Conservation (phyloP, 2,888 invertebrate genomes). For the Macropis europaea region DNA sequence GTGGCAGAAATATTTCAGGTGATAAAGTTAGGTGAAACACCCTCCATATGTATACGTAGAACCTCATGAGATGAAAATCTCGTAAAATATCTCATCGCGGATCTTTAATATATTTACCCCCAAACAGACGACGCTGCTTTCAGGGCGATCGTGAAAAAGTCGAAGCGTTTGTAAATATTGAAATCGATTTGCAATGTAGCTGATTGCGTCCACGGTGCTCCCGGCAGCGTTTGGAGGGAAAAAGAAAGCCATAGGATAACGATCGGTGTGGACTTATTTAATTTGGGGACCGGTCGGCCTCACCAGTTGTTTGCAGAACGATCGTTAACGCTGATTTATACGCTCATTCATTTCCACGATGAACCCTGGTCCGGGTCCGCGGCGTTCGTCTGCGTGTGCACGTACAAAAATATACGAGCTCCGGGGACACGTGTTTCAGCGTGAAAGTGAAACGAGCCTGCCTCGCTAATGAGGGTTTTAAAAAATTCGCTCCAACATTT, state of each 20-base stretch:
- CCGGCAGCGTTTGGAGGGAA: background rate
- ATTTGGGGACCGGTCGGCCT: constrained; percentile 57
- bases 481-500: background rate
- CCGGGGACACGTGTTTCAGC: constrained; percentile 15
- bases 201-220: no score
- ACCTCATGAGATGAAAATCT: no score
- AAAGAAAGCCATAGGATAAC: constrained; percentile 39
- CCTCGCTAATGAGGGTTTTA: constrained; percentile 18
- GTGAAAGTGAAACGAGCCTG: constrained; percentile 1
- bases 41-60: background rate
- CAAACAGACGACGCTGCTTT: no score
- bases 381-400: background rate
- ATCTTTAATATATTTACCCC: no score
- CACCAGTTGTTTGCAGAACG: constrained; percentile 61
- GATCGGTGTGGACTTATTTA: constrained; percentile 65
- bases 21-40: no score
- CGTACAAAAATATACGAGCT: constrained; percentile 11
- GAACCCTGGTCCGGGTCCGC: constrained; percentile 21
- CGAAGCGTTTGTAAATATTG: no score
- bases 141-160: no score
- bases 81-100: no score
- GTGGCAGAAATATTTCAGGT: no score
- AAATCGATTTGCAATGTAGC: no score
- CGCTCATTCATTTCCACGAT: constrained; percentile 64
- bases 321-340: constrained; percentile 70